These are phyloP conservation scores for Entelurus aequoreus DNA, from an alignment of 2,113 vertebrate species.

Conservation along the genomic window DNA sequence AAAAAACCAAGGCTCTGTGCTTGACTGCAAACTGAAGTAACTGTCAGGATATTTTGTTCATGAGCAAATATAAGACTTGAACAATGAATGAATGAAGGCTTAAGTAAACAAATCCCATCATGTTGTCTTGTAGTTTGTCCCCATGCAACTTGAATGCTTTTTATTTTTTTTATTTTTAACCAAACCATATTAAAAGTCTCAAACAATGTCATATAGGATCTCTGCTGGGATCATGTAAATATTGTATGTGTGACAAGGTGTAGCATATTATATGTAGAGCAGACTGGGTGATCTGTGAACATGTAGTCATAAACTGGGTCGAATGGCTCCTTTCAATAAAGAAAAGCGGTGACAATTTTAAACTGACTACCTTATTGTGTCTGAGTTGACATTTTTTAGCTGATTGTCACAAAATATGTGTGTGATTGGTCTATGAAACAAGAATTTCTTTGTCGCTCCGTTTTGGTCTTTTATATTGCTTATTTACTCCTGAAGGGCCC, in stretches of 20 bases:
- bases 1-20: constrained; percentile 4
- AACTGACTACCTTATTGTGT: neutral
- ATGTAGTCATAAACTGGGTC: constrained; percentile 34
- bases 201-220: constrained; percentile 39
- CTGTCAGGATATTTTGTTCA: neutral
- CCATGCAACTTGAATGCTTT: constrained; percentile 2
- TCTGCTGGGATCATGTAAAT: constrained; percentile 53
- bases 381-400: neutral
- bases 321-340: constrained; percentile 61
- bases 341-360: constrained; percentile 63
- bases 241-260: constrained; percentile 53
- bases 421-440: no score
- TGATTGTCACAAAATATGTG: no score
- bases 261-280: constrained; percentile 53
- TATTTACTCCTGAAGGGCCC: no score
- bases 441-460: no score
- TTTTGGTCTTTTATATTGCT: no score
- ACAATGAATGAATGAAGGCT: neutral
- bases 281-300: constrained; percentile 46
- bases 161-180: constrained; percentile 48
- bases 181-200: constrained; percentile 61
- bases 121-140: constrained; percentile 17
- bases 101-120: constrained; percentile 12
- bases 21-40: neutral
- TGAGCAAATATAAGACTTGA: constrained; percentile 2